These are phyloP conservation scores for Callimorpha dominula DNA, from an alignment of 2,888 invertebrate genomes.

Conservation along the genomic window DNA sequence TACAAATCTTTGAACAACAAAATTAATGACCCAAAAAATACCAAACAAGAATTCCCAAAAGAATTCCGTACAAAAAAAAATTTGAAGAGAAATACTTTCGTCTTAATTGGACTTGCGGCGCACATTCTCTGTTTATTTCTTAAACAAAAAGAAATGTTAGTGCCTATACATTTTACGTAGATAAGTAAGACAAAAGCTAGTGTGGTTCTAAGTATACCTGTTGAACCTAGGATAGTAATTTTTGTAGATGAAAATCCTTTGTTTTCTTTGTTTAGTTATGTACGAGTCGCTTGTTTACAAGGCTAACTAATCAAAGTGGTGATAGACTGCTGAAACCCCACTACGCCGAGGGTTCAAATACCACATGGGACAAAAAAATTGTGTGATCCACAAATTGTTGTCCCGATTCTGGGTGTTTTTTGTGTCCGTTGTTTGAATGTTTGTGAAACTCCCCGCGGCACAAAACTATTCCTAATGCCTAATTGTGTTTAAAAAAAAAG, in stretches of 20 bases:
- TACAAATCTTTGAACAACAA: conserved; percentile 21
- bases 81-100: conserved; percentile 22
- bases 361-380: no score
- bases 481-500: no score
- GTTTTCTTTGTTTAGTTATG: background rate
- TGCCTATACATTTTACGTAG: background rate
- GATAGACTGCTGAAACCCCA: background rate
- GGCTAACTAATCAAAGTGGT: background rate
- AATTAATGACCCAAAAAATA: conserved; percentile 39
- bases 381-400: no score
- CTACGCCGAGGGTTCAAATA: no score
- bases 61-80: conserved; percentile 12
- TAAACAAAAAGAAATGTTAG: background rate
- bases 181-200: conserved; percentile 2
- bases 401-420: no score
- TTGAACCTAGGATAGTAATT: conserved; percentile 4
- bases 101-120: conserved; percentile 40
- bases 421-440: no score
- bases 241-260: conserved; percentile 1
- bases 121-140: conserved; percentile 25
- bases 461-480: no score
- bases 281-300: background rate
- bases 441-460: no score
- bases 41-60: conserved; percentile 20
- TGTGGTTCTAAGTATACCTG: conserved; percentile 10